Conservation (phyloP, 2,888 invertebrate species). For the Leptarthrus brevirostris region DNA sequence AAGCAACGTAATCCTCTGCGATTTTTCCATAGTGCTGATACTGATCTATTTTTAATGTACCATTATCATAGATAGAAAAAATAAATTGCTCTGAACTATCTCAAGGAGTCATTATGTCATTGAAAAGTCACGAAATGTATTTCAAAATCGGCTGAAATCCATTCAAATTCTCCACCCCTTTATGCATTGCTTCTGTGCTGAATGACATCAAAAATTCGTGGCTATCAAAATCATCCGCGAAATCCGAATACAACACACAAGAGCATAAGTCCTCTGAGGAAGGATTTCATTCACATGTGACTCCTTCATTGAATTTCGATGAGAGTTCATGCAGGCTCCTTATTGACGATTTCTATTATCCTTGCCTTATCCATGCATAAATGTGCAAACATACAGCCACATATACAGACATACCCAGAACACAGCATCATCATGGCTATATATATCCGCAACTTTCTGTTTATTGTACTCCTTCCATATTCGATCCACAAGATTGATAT, state of each 20-base stretch:
- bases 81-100: neutral
- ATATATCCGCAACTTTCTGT: neutral
- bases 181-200: conserved; percentile 17
- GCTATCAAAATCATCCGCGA: conserved; percentile 50
- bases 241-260: conserved; percentile 26
- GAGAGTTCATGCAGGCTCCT: conserved; percentile 45
- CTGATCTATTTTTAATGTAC: conserved; percentile 30
- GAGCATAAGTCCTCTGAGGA: neutral
- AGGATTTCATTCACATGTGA: conserved; percentile 22
- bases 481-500: conserved; percentile 49
- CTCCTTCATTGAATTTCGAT: conserved; percentile 49
- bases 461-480: conserved; percentile 16
- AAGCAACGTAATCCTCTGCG: neutral
- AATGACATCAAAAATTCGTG: conserved; percentile 42
- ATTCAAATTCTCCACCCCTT: conserved; percentile 5
- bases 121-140: conserved; percentile 33
- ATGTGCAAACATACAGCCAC: neutral
- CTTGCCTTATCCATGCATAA: conserved; percentile 47
- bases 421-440: neutral
- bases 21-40: neutral
- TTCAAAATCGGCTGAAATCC: conserved; percentile 24
- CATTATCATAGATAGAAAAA: neutral
- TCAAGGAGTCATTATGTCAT: conserved; percentile 11
- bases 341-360: conserved; percentile 50
- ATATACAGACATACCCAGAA: neutral